Evolutionary conservation across 1,140 invertebrate species (phyloP).

Genomic region (Lysiphlebus fabarum): DNA sequence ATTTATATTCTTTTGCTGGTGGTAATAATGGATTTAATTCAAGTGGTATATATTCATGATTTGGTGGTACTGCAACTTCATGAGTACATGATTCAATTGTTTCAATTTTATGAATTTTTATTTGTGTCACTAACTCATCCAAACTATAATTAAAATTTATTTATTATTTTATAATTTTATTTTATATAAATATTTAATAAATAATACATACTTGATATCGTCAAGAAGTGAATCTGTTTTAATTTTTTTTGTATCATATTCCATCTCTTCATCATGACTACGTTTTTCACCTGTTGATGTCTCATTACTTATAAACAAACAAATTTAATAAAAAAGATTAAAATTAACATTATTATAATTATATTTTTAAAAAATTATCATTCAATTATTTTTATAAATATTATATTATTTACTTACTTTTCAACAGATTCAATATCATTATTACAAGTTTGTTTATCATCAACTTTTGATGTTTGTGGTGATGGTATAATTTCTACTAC

Average conservation of each 20-base stretch:
- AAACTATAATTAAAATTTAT: too few species aligned
- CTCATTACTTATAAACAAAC: neutral
- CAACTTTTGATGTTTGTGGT: neutral
- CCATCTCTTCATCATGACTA: conserved; percentile 30
- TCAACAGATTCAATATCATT: neutral
- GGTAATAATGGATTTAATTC: conserved; percentile 56
- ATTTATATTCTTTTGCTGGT: conserved; percentile 91
- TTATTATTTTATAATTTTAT: conserved; percentile 32
- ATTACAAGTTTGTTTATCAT: neutral
- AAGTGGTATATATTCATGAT: conserved; percentile 77
- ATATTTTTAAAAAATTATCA: conserved; percentile 1
- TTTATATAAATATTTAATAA: conserved; percentile 23
- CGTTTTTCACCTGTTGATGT: conserved; percentile 28
- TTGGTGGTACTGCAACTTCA: conserved; percentile 87
- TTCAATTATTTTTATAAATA: conserved; percentile 16
- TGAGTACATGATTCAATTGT: conserved; percentile 87
- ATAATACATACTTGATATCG: conserved; percentile 45
- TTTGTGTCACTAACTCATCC: conserved; percentile 63
- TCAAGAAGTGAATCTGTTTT: conserved; percentile 44
- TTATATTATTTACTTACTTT: too few species aligned
- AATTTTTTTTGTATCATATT: conserved; percentile 29
- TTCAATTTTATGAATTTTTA: conserved; percentile 83
- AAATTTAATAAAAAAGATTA: conserved; percentile 4
- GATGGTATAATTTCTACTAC: conserved; percentile 26
- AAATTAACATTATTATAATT: neutral